phyloP scores from a whole-genome alignment of 1,140 invertebrate species.

The Portunus trituberculatus region DNA sequence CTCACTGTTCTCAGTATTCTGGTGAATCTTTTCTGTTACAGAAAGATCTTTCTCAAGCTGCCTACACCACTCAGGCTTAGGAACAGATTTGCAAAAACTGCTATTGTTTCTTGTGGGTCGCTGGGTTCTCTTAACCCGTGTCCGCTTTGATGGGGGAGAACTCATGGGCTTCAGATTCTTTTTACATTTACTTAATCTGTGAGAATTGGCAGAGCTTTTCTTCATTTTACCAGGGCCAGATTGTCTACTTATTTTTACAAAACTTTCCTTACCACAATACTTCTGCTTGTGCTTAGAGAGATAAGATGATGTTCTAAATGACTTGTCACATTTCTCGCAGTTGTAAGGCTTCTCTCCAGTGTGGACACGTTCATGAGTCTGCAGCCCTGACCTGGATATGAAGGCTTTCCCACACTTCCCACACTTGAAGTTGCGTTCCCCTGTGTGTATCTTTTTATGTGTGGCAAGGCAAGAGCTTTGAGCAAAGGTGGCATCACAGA shows the following conservation, averaged over 20 bases:
- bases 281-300: constrained; percentile 72
- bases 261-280: constrained; percentile 65
- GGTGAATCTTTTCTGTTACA: background rate
- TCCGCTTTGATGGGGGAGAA: constrained; percentile 37
- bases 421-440: constrained; percentile 85
- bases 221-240: constrained; percentile 14
- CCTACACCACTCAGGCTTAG: background rate
- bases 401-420: constrained; percentile 86
- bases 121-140: background rate
- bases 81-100: background rate
- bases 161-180: constrained; percentile 30
- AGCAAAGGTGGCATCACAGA: constrained; percentile 80
- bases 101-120: background rate
- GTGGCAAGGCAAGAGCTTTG: constrained; percentile 73
- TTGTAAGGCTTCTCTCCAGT: constrained; percentile 79
- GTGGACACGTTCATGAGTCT: constrained; percentile 75
- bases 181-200: constrained; percentile 39
- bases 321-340: constrained; percentile 74
- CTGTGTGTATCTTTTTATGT: constrained; percentile 89
- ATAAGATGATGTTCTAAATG: constrained; percentile 77
- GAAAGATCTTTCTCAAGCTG: background rate
- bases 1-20: background rate
- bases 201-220: background rate
- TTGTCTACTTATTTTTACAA: constrained; percentile 29
- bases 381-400: constrained; percentile 75